Evolutionary conservation across 2,797 vertebrate species (phyloP), one percentile per base, ranked within the genome.

Genomic region (Chelon auratus): DNA sequence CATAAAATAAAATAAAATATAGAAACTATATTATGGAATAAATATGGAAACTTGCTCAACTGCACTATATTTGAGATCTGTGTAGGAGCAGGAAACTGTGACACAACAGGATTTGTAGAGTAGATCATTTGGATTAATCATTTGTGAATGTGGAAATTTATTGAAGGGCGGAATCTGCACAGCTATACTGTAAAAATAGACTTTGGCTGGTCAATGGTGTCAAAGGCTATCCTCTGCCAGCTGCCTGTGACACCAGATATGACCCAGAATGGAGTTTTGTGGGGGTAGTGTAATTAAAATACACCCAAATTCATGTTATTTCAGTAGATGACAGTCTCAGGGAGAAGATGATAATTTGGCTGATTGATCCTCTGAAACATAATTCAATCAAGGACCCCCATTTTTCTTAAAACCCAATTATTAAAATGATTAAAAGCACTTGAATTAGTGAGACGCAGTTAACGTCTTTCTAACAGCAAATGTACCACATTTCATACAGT

Each of bases 321-420:
- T 54, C 30, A 48, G 4, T 56, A 52, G 58, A 47, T 45, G 10
- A 18, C 40, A 68, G 1, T 42, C 30, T 40, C 20, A 15, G 2
- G 36, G 18, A 51, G 10, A 20, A 59, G 39, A 7, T 2, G 11
- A 3, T 14, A 1, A 26, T 26, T 26, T 26, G 24, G 24, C 3
- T 47, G 37, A 52, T 53, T 1, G 5, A 57, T 45, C 57, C 24
- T 68, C 58, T 45, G 13, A 65, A 42, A 18, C 33, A 26, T 51
- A 43, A 37, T n/a, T 3, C 17, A 43, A 6, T 20, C 39, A 36
- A 48, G 9, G 45, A 52, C 20, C 7, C 5, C 5, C 9, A 9
- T 8, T 53, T 30, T 53, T 8, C 7, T 53, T 53, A 14, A 15
- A 26, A 13, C n/a, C 48, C 9, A 22, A 13, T 12, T 12, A 17